phyloP scores from a whole-genome alignment of 2,888 invertebrate genomes.

The Polyommatus icarus region DNA sequence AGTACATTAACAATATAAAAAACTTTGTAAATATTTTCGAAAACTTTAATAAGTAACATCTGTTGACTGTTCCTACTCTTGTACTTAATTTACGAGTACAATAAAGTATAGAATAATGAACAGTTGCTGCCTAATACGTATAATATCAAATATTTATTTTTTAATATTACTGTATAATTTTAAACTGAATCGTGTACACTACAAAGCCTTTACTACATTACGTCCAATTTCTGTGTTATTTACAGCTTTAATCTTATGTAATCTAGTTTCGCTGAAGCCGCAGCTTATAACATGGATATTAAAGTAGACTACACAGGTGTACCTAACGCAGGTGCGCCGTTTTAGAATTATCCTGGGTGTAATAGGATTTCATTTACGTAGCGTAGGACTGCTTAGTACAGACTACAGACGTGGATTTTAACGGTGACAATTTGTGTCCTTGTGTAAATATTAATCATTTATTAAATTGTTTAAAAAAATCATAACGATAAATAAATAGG shows the following conservation, averaged over 20 bases:
- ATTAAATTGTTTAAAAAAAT: not conserved
- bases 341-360: not conserved
- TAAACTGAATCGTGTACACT: not conserved
- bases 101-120: too few species aligned
- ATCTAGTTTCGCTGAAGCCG: not conserved
- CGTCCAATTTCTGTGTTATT: slow-evolving; percentile 2
- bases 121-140: too few species aligned
- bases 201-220: not conserved
- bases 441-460: not conserved
- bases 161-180: not conserved
- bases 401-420: not conserved
- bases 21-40: not conserved
- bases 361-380: slow-evolving; percentile 6
- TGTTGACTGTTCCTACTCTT: not conserved
- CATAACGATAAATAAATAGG: not conserved
- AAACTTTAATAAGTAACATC: not conserved
- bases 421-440: not conserved
- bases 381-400: not conserved
- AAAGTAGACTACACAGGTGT: slow-evolving; percentile 16
- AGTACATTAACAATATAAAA: not conserved
- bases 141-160: not conserved
- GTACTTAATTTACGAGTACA: too few species aligned
- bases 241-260: not conserved
- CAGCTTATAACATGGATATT: slow-evolving; percentile 21
- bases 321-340: not conserved